A percentile compares a stretch with the other conserved stretches of the same genome.
Conservation (phyloP, 2,888 invertebrate genomes). For the Erebia aethiops region DNA sequence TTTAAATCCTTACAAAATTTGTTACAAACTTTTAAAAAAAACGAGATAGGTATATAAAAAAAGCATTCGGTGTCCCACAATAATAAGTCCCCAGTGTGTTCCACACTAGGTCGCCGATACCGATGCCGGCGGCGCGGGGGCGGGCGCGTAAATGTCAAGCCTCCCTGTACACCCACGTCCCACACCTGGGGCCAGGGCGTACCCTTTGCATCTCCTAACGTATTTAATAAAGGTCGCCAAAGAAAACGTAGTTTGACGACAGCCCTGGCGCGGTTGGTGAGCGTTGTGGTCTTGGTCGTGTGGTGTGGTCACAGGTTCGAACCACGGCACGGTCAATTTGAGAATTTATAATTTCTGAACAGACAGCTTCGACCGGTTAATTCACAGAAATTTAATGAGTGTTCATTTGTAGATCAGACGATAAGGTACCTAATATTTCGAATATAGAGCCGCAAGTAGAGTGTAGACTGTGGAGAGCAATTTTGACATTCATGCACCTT, state of each 20-base stretch:
- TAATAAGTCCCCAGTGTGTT: neutral
- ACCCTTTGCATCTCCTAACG: conserved; percentile 26
- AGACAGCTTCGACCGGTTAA: no score
- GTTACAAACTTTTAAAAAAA: no score
- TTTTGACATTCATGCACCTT: no score
- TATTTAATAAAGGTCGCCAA: conserved; percentile 35
- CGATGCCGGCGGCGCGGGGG: conserved; percentile 24
- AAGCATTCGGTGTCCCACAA: neutral
- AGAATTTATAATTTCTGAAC: no score
- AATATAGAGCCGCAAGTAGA: no score
- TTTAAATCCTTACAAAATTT: no score
- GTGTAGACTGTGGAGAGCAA: no score
- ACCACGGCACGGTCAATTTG: no score
- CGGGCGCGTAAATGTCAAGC: conserved; percentile 58
- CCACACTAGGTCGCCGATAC: neutral
- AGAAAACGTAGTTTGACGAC: neutral
- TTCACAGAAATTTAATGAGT: neutral
- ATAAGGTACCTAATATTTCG: neutral
- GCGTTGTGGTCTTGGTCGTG: no score
- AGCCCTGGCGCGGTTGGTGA: no score
- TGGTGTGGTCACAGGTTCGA: no score
- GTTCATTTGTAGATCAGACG: neutral
- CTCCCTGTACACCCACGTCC: conserved; percentile 29
- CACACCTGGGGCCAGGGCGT: conserved; percentile 6
- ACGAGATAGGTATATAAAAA: neutral